Evolutionary conservation across 2,888 invertebrate genomes (phyloP).

Genomic region (Cephus pulcher): DNA sequence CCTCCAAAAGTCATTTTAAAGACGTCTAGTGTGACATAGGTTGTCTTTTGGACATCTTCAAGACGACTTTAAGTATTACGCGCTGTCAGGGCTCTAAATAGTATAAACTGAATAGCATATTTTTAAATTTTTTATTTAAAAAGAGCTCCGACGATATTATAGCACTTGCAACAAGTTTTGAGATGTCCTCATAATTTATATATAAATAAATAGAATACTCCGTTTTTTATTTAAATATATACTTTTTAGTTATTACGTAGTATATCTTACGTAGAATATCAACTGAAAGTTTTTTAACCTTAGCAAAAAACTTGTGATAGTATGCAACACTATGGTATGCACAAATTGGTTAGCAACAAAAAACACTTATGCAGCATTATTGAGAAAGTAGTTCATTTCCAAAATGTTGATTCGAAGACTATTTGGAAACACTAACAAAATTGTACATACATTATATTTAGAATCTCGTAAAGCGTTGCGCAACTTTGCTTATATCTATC

Average conservation of each 20-base stretch:
- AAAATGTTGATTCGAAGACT: neutral
- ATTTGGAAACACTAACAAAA: neutral
- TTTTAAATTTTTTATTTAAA: too few species aligned
- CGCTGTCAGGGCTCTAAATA: too few species aligned
- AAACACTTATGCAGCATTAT: neutral
- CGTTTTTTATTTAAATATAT: neutral
- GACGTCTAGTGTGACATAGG: too few species aligned
- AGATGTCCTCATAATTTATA: neutral
- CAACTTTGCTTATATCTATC: slow-evolving; percentile 46
- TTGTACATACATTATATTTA: neutral
- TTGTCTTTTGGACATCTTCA: too few species aligned
- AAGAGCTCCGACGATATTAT: too few species aligned
- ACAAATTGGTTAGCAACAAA: neutral
- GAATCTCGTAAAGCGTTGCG: slow-evolving; percentile 34
- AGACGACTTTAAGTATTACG: too few species aligned
- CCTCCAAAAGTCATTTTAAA: too few species aligned
- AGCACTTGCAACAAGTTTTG: neutral
- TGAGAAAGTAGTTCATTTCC: neutral
- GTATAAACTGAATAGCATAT: too few species aligned
- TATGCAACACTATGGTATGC: neutral
- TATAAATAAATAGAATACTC: neutral
- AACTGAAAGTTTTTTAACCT: neutral
- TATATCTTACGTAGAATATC: neutral
- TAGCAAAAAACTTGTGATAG: neutral
- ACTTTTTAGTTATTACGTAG: neutral